Conservation (phyloP, 2,797 vertebrate species). For the Hephaestus fuliginosus region DNA sequence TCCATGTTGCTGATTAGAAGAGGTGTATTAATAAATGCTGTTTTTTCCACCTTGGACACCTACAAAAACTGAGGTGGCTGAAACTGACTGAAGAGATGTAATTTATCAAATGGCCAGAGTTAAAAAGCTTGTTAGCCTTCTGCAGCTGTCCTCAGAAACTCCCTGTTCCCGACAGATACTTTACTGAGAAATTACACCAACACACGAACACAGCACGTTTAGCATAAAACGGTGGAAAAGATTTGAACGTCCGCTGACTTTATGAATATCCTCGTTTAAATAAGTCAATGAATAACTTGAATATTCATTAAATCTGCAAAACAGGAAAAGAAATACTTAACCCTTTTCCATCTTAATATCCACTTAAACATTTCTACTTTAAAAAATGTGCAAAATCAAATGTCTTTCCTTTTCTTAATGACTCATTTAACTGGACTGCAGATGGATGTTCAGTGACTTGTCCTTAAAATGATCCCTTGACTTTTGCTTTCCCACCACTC, state of each 20-base stretch:
- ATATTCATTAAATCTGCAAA: not conserved
- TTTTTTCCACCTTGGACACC: not conserved
- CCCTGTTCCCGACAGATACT: not conserved
- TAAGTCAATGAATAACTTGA: not conserved
- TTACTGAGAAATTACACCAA: too few relatives aligned
- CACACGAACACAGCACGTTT: not conserved
- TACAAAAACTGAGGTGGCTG: not conserved
- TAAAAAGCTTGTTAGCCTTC: conserved; percentile 1
- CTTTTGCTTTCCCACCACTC: not conserved
- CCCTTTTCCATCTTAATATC: too few relatives aligned
- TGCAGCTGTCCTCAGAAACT: conserved; percentile 4
- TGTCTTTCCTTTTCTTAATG: not conserved
- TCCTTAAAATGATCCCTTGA: too few relatives aligned
- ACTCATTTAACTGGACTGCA: not conserved
- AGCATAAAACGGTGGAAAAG: not conserved
- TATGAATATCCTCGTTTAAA: not conserved
- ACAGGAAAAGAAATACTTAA: too few relatives aligned
- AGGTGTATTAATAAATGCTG: not conserved
- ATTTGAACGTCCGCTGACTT: not conserved
- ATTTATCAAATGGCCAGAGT: not conserved
- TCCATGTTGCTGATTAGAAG: not conserved
- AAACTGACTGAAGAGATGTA: not conserved
- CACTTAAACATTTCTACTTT: not conserved
- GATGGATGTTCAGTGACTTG: too few relatives aligned
- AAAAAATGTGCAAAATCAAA: not conserved